A percentile compares a stretch with the other conserved stretches of the same genome.
phyloP scores from a whole-genome alignment of 2,888 invertebrate genomes.

The Trissoscelio sp. region DNA sequence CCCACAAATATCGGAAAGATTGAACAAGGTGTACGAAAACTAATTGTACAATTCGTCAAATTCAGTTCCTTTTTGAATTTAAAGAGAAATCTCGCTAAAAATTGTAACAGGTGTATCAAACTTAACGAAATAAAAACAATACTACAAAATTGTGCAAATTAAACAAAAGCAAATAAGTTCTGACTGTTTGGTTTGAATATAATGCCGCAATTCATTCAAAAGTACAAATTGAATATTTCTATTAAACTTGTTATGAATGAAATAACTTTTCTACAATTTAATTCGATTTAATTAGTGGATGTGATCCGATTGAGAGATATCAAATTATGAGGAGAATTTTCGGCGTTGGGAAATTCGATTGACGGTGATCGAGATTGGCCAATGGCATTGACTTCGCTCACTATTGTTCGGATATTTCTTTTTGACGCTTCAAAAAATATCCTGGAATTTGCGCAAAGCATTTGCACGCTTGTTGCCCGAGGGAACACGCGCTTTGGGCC shows the following conservation, averaged over 20 bases:
- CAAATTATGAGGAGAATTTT: neutral
- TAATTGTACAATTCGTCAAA: too few species aligned
- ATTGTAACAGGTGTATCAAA: too few species aligned
- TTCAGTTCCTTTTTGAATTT: too few species aligned
- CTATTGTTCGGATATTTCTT: constrained; percentile 10
- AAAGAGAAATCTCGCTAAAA: too few species aligned
- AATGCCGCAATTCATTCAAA: neutral
- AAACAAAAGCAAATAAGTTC: too few species aligned
- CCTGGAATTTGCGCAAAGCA: constrained; percentile 17
- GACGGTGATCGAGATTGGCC: constrained; percentile 9
- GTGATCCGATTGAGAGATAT: constrained; percentile 6
- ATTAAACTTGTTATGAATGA: neutral
- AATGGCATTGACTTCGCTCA: constrained; percentile 7
- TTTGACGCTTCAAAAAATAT: constrained; percentile 21
- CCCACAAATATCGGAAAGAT: too few species aligned
- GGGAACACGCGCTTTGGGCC: constrained; percentile 29
- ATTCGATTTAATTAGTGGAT: neutral
- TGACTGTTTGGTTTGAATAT: too few species aligned
- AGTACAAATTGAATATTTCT: neutral
- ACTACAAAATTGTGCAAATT: too few species aligned
- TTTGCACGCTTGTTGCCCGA: constrained; percentile 27
- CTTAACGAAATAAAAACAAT: too few species aligned
- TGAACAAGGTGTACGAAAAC: too few species aligned
- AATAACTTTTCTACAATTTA: neutral
- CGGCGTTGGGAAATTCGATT: neutral